Conservation (phyloP, 1,140 invertebrate species). For the Drosophila suzukii region DNA sequence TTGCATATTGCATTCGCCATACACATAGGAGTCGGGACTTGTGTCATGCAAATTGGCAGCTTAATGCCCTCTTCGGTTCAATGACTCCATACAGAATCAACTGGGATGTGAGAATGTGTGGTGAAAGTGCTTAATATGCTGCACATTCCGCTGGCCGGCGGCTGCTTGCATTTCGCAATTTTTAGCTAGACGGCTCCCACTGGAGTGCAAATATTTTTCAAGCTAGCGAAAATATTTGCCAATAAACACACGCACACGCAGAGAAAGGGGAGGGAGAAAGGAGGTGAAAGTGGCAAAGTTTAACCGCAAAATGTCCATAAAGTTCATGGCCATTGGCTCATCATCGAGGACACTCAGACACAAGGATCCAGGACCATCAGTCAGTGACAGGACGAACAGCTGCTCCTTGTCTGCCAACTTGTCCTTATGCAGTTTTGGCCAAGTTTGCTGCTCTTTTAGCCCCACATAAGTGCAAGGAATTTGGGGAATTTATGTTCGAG, state of each 20-base stretch:
- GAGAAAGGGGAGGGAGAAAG: neutral
- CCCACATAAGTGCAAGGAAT: constrained; percentile 15
- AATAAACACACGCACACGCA: constrained; percentile 35
- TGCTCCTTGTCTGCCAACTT: constrained; percentile 14
- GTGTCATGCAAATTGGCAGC: constrained; percentile 55
- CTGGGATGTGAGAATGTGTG: neutral
- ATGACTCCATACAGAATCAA: constrained; percentile 34
- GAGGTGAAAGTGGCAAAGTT: constrained; percentile 31
- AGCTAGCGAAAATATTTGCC: constrained; percentile 72
- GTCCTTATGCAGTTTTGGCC: constrained; percentile 20
- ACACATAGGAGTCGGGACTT: constrained; percentile 2
- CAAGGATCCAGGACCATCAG: constrained; percentile 26
- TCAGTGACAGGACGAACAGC: constrained; percentile 41
- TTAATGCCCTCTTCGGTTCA: constrained; percentile 54
- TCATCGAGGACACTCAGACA: constrained; percentile 43
- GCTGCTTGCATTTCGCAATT: constrained; percentile 51
- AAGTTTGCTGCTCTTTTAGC: constrained; percentile 36
- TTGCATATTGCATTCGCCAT: constrained; percentile 30
- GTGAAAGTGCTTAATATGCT: constrained; percentile 55
- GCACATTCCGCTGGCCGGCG: constrained; percentile 43
- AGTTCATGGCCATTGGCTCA: constrained; percentile 66
- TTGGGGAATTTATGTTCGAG: constrained; percentile 34
- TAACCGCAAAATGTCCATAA: constrained; percentile 60
- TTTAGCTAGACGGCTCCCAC: constrained; percentile 23
- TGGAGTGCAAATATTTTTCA: constrained; percentile 58